Percentiles rank a stretch among this genome's conserved stretches.
These are phyloP conservation scores for Cataglyphis cursor DNA, from an alignment of 2,888 invertebrate genomes.

Conservation along the genomic window DNA sequence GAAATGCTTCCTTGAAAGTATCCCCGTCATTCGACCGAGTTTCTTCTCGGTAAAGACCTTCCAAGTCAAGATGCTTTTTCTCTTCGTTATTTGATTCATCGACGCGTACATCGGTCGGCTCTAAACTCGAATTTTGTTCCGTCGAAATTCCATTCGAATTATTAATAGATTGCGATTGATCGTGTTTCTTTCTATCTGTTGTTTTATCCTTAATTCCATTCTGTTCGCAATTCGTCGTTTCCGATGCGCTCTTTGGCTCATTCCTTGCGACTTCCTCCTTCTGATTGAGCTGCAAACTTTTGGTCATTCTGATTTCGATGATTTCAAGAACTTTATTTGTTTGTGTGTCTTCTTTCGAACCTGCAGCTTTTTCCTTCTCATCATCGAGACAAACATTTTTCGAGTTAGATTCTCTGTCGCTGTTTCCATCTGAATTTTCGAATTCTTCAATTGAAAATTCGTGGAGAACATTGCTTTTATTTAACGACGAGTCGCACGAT, in stretches of 20 bases:
- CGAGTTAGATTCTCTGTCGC: background rate
- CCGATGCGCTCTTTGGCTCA: background rate
- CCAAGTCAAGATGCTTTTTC: background rate
- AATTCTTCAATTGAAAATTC: background rate
- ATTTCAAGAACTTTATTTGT: conserved; percentile 83
- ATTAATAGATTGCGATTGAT: conserved; percentile 9
- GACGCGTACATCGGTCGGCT: background rate
- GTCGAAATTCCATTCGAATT: background rate
- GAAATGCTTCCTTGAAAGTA: background rate
- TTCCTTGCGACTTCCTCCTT: conserved; percentile 8
- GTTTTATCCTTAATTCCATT: background rate
- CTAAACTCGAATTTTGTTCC: background rate
- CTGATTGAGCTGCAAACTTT: conserved; percentile 63
- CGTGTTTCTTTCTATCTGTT: background rate
- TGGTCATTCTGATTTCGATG: conserved; percentile 81
- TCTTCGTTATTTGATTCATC: conserved; percentile 3
- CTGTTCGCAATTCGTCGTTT: conserved; percentile 4
- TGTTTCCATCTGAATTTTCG: background rate
- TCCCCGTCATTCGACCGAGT: conserved; percentile 18
- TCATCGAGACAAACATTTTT: background rate
- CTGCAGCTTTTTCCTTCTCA: background rate
- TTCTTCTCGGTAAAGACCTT: conserved; percentile 7
- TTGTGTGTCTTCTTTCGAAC: background rate
- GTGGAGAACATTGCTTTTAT: background rate
- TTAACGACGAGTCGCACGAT: background rate